Conservation (phyloP, 1,140 invertebrate species). For the Cotesia chilonis region DNA sequence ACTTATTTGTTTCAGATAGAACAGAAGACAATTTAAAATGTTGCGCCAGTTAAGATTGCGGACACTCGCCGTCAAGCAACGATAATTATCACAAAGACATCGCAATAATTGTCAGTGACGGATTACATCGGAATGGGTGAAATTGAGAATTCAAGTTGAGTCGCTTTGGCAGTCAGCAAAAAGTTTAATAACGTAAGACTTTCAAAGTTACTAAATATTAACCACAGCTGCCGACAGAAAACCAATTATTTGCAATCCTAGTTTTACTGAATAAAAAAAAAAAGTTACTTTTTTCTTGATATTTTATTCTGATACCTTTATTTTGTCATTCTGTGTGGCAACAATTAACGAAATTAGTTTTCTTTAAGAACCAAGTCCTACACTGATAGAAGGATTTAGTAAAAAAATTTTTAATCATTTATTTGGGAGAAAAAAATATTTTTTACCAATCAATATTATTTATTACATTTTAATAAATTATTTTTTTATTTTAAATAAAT, state of each 20-base stretch:
- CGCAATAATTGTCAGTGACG: slow-evolving; percentile 18
- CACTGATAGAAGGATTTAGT: too few relatives aligned
- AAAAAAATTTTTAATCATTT: too few relatives aligned
- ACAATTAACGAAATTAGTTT: too few relatives aligned
- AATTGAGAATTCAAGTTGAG: slow-evolving; percentile 18
- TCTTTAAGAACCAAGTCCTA: too few relatives aligned
- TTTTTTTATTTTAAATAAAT: too few relatives aligned
- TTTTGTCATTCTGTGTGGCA: too few relatives aligned
- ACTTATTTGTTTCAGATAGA: slow-evolving; percentile 22
- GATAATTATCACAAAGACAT: slow-evolving; percentile 32
- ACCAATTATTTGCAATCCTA: background rate
- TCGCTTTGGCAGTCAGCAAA: background rate
- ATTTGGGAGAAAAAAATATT: too few relatives aligned
- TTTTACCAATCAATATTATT: too few relatives aligned
- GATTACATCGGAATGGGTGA: slow-evolving; percentile 18
- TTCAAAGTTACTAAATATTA: background rate
- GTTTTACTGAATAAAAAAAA: too few relatives aligned
- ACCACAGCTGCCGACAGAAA: background rate
- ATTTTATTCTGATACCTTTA: too few relatives aligned
- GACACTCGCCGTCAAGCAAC: slow-evolving; percentile 44
- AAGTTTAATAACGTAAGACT: background rate
- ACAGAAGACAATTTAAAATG: slow-evolving; percentile 9
- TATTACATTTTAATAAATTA: too few relatives aligned
- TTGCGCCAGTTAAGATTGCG: slow-evolving; percentile 38
- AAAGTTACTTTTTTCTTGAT: too few relatives aligned